Conservation (phyloP, 64 coral and sea anemone species). For the Acropora tenuis region DNA sequence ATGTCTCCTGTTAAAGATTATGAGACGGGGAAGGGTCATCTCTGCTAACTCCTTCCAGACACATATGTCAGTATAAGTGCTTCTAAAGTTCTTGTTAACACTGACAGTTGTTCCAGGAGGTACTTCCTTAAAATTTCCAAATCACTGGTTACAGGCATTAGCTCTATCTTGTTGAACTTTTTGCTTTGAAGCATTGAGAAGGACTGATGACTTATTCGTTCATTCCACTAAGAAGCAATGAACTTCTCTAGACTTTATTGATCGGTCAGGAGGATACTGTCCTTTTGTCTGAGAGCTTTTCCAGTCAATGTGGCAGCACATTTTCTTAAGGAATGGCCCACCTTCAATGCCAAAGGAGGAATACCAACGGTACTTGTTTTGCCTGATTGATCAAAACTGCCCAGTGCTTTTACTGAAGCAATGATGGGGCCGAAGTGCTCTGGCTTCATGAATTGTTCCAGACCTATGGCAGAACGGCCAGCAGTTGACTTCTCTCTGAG, state of each 20-base stretch:
- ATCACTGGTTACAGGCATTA: constrained; percentile 38
- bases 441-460: no score
- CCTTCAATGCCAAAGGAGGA: constrained; percentile 26
- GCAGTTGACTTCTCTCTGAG: background rate
- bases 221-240: background rate
- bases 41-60: constrained; percentile 19
- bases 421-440: background rate
- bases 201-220: background rate
- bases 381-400: background rate
- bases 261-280: constrained; percentile 1
- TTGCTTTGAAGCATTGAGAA: background rate
- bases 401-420: background rate
- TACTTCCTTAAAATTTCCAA: constrained; percentile 18
- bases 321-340: constrained; percentile 50
- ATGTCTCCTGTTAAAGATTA: constrained; percentile 21
- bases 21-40: background rate
- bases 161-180: constrained; percentile 30
- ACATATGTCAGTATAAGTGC: background rate
- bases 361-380: background rate
- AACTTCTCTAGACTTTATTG: constrained; percentile 19
- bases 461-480: background rate
- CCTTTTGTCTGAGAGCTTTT: constrained; percentile 38
- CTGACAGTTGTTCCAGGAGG: background rate
- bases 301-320: constrained; percentile 28
- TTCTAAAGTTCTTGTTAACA: background rate